These are phyloP conservation scores for Drosophila recens DNA, from an alignment of 2,888 invertebrate genomes.

Conservation along the genomic window DNA sequence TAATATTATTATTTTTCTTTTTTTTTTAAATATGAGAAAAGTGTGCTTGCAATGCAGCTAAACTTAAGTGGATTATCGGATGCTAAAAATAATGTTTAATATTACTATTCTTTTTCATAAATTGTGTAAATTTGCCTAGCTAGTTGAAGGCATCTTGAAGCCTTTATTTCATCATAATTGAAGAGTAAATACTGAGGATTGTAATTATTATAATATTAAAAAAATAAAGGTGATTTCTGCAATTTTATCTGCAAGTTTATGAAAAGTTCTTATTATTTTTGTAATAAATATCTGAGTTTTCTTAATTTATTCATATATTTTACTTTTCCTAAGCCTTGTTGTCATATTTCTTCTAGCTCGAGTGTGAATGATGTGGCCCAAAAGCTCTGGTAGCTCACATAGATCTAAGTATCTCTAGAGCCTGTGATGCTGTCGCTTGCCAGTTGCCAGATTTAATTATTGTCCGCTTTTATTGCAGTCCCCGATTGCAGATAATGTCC, in stretches of 20 bases:
- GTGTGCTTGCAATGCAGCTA: neutral
- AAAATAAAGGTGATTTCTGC: too few species aligned
- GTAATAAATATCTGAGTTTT: too few species aligned
- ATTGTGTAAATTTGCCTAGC: neutral
- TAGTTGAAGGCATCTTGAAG: neutral
- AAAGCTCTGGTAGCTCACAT: neutral
- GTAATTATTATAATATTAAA: too few species aligned
- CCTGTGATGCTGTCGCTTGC: constrained; percentile 29
- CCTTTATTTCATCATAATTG: neutral
- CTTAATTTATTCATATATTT: too few species aligned
- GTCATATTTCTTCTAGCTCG: neutral
- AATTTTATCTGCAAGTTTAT: too few species aligned
- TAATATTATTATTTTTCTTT: neutral
- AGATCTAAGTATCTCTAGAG: constrained; percentile 23
- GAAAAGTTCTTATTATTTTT: too few species aligned
- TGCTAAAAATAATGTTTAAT: neutral
- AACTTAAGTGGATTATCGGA: neutral
- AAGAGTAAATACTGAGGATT: too few species aligned
- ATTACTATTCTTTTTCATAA: neutral
- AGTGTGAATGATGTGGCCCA: constrained; percentile 37
- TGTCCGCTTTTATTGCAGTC: constrained; percentile 75
- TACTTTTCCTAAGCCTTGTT: neutral
- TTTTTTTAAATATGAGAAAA: neutral
- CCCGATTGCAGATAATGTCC: constrained; percentile 65
- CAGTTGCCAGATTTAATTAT: constrained; percentile 71